These are phyloP conservation scores for Xiphophorus birchmanni DNA, from an alignment of 2,797 vertebrate genomes.

Conservation along the genomic window DNA sequence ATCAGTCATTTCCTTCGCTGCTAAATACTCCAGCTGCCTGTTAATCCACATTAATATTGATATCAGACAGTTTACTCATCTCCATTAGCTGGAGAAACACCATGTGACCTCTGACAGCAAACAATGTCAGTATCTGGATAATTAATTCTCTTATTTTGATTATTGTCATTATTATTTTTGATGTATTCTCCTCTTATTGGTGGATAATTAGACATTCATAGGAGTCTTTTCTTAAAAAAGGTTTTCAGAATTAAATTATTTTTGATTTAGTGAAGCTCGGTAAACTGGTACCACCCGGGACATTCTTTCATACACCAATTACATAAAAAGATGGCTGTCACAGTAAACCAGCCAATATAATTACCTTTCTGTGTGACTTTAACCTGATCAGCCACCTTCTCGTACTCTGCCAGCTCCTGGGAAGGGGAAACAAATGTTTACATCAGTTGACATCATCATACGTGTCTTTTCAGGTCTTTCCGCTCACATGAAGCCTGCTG, in stretches of 20 bases:
- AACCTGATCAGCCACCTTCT: conserved; percentile 70
- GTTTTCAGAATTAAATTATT: not conserved
- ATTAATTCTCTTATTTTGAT: not conserved
- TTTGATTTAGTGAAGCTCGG: not conserved
- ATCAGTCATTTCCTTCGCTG: not conserved
- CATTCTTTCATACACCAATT: not conserved
- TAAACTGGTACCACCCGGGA: not conserved
- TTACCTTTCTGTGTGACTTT: conserved; percentile 79
- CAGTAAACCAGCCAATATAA: not conserved
- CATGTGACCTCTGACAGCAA: not conserved
- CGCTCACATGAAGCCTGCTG: not conserved
- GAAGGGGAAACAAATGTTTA: not conserved
- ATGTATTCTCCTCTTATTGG: not conserved
- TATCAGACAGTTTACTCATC: not conserved
- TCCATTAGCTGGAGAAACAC: not conserved
- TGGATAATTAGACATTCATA: not conserved
- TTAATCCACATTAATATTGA: not conserved
- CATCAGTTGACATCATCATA: not conserved
- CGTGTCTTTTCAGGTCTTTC: not conserved
- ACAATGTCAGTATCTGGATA: not conserved
- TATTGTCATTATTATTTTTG: not conserved
- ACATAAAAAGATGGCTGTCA: not conserved
- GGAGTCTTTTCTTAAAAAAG: not conserved
- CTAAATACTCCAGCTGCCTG: not conserved
- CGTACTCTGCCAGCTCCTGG: conserved; percentile 77